phyloP scores from a whole-genome alignment of 2,888 invertebrate genomes.

The Metellina segmentata region DNA sequence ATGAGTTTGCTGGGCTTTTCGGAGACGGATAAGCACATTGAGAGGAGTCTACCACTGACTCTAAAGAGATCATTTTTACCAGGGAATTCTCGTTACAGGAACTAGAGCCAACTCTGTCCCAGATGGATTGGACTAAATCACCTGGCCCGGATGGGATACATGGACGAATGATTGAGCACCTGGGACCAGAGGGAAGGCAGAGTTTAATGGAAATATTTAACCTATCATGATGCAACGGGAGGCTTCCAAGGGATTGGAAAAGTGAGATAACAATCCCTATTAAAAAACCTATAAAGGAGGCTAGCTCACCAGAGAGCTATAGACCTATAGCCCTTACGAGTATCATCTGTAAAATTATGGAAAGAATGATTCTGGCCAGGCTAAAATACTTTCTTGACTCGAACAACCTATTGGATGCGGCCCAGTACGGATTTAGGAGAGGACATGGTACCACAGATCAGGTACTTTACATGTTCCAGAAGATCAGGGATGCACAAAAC shows the following conservation, averaged over 20 bases:
- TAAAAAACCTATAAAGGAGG: slow-evolving; percentile 10
- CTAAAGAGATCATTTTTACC: too few species aligned
- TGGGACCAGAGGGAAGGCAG: neutral
- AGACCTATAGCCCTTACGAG: slow-evolving; percentile 33
- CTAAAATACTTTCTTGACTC: neutral
- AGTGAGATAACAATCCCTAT: slow-evolving; percentile 17
- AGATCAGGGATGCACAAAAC: too few species aligned
- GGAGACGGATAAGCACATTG: neutral
- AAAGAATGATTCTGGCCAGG: slow-evolving; percentile 26
- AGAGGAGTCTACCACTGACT: neutral
- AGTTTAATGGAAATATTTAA: neutral
- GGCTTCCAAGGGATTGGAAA: slow-evolving; percentile 1
- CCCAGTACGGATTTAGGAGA: slow-evolving; percentile 14
- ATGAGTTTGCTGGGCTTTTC: neutral
- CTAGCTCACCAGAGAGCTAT: slow-evolving; percentile 10
- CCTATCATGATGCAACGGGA: neutral
- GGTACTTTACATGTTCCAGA: slow-evolving; percentile 1
- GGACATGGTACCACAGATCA: slow-evolving; percentile 28
- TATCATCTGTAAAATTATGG: slow-evolving; percentile 27
- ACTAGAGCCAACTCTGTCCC: neutral
- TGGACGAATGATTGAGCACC: neutral
- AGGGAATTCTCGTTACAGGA: neutral
- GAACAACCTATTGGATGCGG: neutral
- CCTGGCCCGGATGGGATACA: neutral
- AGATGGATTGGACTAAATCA: neutral